Evolutionary conservation across 2,797 vertebrate species (phyloP), one percentile per base, ranked within the genome.

Genomic region (Lycodopsis pacificus): DNA sequence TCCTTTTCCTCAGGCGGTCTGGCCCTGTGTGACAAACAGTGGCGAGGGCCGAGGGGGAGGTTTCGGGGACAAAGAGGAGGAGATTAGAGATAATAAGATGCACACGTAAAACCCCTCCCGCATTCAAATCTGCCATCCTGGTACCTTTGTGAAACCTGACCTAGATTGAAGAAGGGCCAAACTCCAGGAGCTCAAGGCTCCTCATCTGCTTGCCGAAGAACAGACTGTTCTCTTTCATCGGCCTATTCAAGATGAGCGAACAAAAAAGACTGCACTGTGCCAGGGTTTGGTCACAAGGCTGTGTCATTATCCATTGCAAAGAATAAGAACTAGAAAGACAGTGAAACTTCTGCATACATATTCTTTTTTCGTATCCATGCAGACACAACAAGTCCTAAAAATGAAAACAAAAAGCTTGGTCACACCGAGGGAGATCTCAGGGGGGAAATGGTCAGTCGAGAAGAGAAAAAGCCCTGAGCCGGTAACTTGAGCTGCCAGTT

Each of bases 141-240:
- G 77, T 82, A 89, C 86, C 84, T 94, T 92, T 93, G 82, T 92
- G 83, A 88, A 91, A 93, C 79, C 87, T 93, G 92, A 87, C 89
- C 92, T 90, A 91, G 79, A 92, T 93, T 85, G 58, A 89, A 90
- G 85, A 89, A 89, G 86, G 84, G 77, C 83, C 73, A 80, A 82
- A 86, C 83, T 91, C 71, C 57, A 80, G 82, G 74, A 77, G 84
- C 82, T 85, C 17, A 76, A 69, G 88, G 89, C 88, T 89, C 65
- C 73, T 86, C 80, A 74, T 84, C 75, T 85, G 80, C 84, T 84
- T 68, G 46, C 76, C 67, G 30, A 58, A 85, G 76, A 85, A 90
- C 86, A 76, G 57, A 77, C 80, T 85, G 76, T 87, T 89, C 84
- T 64, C 79, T 80, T 87, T 93, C 81, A 82, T 64, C 15, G 4